Evolutionary conservation across 2,888 invertebrate species (phyloP).

Genomic region (Theretra japonica): DNA sequence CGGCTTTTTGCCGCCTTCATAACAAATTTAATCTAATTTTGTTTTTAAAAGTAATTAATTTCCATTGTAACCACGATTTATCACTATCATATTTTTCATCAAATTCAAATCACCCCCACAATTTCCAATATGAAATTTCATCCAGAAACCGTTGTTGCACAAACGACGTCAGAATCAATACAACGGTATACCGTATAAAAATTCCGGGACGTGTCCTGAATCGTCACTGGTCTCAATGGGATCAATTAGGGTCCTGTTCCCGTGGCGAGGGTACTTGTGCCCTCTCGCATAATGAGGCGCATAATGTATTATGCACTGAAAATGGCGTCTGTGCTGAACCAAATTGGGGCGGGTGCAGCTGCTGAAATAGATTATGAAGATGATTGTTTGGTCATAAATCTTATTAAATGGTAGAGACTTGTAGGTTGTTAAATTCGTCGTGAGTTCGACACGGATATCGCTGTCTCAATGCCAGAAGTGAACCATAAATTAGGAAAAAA

Average conservation of each 20-base stretch:
- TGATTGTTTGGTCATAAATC: neutral
- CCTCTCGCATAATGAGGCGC: conserved; percentile 25
- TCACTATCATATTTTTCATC: too few species aligned
- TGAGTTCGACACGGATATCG: too few species aligned
- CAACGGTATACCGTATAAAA: conserved; percentile 15
- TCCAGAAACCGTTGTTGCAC: neutral
- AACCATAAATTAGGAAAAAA: too few species aligned
- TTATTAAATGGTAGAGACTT: neutral
- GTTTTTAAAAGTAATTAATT: too few species aligned
- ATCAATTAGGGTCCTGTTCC: conserved; percentile 41
- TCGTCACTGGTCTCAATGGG: conserved; percentile 44
- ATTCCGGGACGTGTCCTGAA: conserved; percentile 35
- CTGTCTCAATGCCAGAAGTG: too few species aligned
- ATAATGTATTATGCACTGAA: conserved; percentile 32
- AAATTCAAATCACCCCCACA: neutral
- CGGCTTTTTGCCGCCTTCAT: too few species aligned
- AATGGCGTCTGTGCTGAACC: conserved; percentile 15
- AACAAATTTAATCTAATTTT: too few species aligned
- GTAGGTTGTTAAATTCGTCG: too few species aligned
- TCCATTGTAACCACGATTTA: too few species aligned
- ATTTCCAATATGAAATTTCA: neutral
- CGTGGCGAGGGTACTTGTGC: conserved; percentile 32
- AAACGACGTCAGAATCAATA: conserved; percentile 19
- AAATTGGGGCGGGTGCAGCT: neutral
- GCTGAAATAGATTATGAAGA: neutral